Evolutionary conservation across 2,888 invertebrate species (phyloP).

Genomic region (Agrochola macilenta): DNA sequence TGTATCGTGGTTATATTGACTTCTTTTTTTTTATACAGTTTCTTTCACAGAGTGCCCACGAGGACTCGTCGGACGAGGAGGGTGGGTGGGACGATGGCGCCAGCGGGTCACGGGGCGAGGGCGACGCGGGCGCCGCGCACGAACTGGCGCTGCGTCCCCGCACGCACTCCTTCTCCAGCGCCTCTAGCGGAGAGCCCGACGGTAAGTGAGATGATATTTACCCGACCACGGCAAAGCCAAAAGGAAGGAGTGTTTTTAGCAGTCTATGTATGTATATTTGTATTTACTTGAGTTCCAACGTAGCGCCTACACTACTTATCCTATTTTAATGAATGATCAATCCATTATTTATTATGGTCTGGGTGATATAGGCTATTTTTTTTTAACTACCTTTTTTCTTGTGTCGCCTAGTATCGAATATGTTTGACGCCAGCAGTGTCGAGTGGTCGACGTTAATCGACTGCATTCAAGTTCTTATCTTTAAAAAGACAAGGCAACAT

Average conservation of each 20-base stretch:
- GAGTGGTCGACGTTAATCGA: neutral
- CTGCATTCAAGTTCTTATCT: neutral
- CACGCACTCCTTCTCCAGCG: slow-evolving; percentile 86
- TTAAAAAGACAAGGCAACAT: neutral
- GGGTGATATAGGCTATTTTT: neutral
- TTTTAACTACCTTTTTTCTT: neutral
- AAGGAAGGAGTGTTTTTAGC: neutral
- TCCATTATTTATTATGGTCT: neutral
- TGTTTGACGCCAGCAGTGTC: neutral
- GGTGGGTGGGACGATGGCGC: slow-evolving; percentile 91
- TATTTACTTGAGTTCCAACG: neutral
- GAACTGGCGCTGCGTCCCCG: slow-evolving; percentile 79
- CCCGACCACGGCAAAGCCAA: neutral
- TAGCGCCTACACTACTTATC: neutral
- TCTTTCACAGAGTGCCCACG: slow-evolving; percentile 74
- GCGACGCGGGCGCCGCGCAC: slow-evolving; percentile 73
- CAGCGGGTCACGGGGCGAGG: slow-evolving; percentile 71
- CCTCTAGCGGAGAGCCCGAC: slow-evolving; percentile 84
- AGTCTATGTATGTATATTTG: neutral
- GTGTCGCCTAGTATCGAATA: neutral
- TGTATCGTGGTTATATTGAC: neutral
- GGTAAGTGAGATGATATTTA: slow-evolving; percentile 68
- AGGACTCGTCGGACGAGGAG: slow-evolving; percentile 86
- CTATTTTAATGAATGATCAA: neutral
- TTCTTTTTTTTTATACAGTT: slow-evolving; percentile 6